Evolutionary conservation across 2,113 vertebrate genomes (phyloP).

Genomic region (Crotalus helleri): DNA sequence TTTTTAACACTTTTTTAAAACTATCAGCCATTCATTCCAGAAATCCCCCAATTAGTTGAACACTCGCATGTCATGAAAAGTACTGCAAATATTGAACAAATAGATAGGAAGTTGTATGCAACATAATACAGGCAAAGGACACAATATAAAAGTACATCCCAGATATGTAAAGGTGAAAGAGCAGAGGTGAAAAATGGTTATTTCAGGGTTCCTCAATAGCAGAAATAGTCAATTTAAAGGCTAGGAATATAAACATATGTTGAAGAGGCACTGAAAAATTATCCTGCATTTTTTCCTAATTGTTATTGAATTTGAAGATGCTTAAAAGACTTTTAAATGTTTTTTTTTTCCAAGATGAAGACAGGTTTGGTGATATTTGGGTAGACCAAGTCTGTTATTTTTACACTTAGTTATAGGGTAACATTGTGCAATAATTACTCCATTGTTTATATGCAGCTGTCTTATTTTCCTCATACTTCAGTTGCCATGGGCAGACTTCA

Average conservation of each 20-base stretch:
- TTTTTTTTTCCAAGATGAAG: background rate
- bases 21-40: background rate
- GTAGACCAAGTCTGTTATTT: background rate
- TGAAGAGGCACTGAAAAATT: background rate
- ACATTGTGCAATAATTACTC: background rate
- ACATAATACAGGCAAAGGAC: background rate
- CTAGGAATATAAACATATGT: background rate
- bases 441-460: background rate
- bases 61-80: background rate
- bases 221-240: background rate
- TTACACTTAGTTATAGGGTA: background rate
- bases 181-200: background rate
- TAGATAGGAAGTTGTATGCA: background rate
- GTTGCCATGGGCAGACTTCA: background rate
- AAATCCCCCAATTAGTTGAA: background rate
- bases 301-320: background rate
- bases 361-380: background rate
- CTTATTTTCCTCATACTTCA: background rate
- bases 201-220: background rate
- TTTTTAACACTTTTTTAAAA: background rate
- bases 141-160: background rate
- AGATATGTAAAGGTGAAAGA: background rate
- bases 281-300: background rate
- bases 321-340: background rate
- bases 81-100: background rate